These are phyloP conservation scores for Hozukius guyotensis DNA, from an alignment of 2,797 vertebrate genomes.

Conservation along the genomic window DNA sequence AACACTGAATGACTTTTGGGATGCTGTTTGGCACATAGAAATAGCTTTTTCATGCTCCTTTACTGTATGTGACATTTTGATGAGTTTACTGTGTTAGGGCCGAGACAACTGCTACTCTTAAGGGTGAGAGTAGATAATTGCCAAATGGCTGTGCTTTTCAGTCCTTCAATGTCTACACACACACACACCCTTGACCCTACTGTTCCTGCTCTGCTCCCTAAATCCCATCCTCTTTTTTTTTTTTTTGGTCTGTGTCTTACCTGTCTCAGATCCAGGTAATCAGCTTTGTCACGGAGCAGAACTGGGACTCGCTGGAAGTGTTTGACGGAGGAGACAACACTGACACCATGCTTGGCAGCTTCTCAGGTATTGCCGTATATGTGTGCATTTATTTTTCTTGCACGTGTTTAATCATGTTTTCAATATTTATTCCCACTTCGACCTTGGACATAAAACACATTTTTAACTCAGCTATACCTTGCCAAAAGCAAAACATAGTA, in stretches of 20 bases:
- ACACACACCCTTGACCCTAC: background rate
- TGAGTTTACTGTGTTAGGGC: background rate
- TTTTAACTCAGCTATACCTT: background rate
- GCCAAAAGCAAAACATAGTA: slow-evolving; percentile 7
- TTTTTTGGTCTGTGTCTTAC: background rate
- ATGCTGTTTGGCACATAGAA: background rate
- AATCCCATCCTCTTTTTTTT: background rate
- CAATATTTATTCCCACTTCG: background rate
- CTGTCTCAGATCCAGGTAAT: slow-evolving; percentile 93
- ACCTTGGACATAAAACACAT: background rate
- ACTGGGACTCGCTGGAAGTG: slow-evolving; percentile 98
- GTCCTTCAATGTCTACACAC: background rate
- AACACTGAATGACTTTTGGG: background rate
- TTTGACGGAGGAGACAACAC: slow-evolving; percentile 98
- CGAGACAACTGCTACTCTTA: background rate
- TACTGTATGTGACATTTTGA: background rate
- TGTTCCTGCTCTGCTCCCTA: background rate
- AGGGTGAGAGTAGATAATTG: background rate
- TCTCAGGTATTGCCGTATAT: slow-evolving; percentile 88
- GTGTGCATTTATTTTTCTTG: background rate
- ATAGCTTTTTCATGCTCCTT: background rate
- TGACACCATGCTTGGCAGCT: slow-evolving; percentile 96
- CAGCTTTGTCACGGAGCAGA: slow-evolving; percentile 98
- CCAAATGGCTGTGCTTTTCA: background rate
- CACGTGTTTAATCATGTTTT: background rate